Percentiles rank a stretch among this genome's conserved stretches.
These are phyloP conservation scores for Indri indri DNA, from an alignment of 2,113 vertebrate genomes.

Conservation along the genomic window DNA sequence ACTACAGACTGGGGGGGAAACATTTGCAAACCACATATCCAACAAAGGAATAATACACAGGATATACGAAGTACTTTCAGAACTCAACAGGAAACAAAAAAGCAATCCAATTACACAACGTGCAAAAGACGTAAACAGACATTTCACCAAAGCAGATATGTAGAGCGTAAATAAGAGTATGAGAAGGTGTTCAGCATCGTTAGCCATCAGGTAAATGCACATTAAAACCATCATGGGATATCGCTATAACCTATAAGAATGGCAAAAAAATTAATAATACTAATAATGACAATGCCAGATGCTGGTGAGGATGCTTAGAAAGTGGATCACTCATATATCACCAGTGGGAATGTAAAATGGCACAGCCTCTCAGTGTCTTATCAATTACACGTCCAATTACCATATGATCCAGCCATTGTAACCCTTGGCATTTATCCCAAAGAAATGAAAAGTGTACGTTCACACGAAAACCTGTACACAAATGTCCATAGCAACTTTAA, in stretches of 20 bases:
- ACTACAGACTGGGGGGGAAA: not conserved
- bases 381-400: not conserved
- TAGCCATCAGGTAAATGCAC: not conserved
- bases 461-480: not conserved
- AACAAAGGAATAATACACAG: not conserved
- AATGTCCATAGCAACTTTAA: not conserved
- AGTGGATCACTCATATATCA: not conserved
- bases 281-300: not conserved
- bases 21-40: not conserved
- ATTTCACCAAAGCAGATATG: not conserved
- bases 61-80: not conserved
- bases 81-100: not conserved
- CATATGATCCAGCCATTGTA: fast-evolving
- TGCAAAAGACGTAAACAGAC: not conserved
- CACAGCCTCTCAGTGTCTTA: not conserved
- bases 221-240: not conserved
- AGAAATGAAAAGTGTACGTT: not conserved
- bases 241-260: not conserved
- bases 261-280: not conserved
- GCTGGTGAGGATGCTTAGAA: not conserved
- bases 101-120: not conserved
- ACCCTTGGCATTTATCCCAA: not conserved
- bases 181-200: not conserved
- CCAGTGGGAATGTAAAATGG: not conserved
- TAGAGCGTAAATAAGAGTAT: not conserved